These are phyloP conservation scores for Montipora capricornis DNA, from an alignment of 64 coral and sea anemone species.

Conservation along the genomic window DNA sequence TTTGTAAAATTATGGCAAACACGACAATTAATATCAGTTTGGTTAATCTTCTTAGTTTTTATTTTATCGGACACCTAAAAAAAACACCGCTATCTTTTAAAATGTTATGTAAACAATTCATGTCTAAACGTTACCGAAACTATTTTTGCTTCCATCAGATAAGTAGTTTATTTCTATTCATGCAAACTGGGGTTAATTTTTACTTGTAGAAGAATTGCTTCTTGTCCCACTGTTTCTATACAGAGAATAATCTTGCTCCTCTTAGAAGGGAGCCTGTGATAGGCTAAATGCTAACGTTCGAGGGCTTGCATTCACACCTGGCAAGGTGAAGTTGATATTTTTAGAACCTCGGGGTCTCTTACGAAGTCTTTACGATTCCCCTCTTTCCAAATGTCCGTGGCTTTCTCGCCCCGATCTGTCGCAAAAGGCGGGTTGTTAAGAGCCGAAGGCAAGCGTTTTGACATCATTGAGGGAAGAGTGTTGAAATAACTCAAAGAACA, in stretches of 20 bases:
- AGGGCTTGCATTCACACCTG: not conserved
- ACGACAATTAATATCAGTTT: constrained; percentile 22
- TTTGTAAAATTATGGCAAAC: not conserved
- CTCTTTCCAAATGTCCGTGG: no score
- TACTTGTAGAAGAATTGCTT: no score
- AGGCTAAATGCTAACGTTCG: not conserved
- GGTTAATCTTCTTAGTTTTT: not conserved
- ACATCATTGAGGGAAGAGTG: not conserved
- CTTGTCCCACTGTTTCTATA: not conserved
- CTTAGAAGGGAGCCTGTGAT: not conserved
- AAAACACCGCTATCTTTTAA: not conserved
- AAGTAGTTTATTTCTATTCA: not conserved
- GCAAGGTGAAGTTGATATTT: not conserved
- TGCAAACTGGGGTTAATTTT: not conserved
- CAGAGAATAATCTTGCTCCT: not conserved
- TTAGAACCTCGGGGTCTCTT: not conserved
- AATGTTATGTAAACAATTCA: constrained; percentile 36
- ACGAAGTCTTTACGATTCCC: no score
- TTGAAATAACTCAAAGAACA: not conserved
- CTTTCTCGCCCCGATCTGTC: not conserved
- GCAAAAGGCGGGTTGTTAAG: not conserved
- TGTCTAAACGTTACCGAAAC: not conserved
- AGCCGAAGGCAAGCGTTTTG: not conserved
- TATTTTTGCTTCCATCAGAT: not conserved
- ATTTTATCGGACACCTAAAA: not conserved